phyloP scores from a whole-genome alignment of 2,888 invertebrate species.

The Heteromurus nitidus region DNA sequence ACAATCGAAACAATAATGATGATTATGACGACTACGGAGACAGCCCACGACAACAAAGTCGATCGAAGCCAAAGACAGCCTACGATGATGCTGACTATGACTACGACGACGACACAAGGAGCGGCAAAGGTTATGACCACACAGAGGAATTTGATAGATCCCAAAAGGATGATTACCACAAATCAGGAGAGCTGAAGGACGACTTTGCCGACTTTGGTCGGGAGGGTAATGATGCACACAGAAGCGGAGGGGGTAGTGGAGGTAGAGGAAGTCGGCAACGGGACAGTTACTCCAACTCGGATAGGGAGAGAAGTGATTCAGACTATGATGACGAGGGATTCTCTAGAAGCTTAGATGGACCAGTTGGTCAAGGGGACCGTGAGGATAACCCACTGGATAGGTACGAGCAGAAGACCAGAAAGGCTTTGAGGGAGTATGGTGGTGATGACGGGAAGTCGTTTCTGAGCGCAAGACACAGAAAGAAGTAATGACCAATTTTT shows the following conservation, averaged over 20 bases:
- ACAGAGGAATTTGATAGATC: conserved; percentile 48
- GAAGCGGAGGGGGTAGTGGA: not conserved
- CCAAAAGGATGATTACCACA: conserved; percentile 48
- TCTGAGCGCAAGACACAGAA: conserved; percentile 13
- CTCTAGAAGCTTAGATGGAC: not conserved
- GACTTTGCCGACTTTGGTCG: conserved; percentile 48
- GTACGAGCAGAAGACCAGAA: conserved; percentile 39
- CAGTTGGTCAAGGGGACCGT: conserved; percentile 14
- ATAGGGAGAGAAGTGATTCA: conserved; percentile 34
- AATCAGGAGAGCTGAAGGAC: conserved; percentile 49
- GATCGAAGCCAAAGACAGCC: not conserved
- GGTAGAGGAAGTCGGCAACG: not conserved
- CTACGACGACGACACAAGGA: conserved; percentile 48
- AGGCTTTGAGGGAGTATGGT: conserved; percentile 49
- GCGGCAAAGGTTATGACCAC: conserved; percentile 32
- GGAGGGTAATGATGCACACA: not conserved
- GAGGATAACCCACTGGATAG: conserved; percentile 51
- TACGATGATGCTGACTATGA: conserved; percentile 18
- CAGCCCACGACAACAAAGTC: conserved; percentile 31
- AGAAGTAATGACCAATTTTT: conserved; percentile 40
- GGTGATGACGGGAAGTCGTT: conserved; percentile 45
- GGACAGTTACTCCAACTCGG: conserved; percentile 17
- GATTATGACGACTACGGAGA: conserved; percentile 51
- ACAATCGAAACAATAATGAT: conserved; percentile 19
- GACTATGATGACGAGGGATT: conserved; percentile 47